These are phyloP conservation scores for Phymatocera aterrima DNA, from an alignment of 2,888 invertebrate genomes.

Conservation along the genomic window DNA sequence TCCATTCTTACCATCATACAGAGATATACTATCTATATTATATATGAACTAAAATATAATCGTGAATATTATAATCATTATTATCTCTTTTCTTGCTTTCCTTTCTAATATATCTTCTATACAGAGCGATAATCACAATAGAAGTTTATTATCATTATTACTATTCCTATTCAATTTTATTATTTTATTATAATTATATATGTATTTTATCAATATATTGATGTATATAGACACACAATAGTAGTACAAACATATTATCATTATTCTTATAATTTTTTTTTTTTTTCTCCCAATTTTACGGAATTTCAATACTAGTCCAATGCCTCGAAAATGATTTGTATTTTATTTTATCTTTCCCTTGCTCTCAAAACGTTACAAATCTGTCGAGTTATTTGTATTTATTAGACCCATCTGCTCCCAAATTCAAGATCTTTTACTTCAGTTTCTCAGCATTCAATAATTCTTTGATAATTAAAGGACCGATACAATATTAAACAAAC, in stretches of 20 bases:
- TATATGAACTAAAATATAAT: conserved; percentile 25
- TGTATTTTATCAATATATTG: conserved; percentile 57
- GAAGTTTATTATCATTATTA: conserved; percentile 56
- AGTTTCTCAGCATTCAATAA: neutral
- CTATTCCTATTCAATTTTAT: conserved; percentile 43
- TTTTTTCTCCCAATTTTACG: neutral
- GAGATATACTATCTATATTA: no score
- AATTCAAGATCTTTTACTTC: neutral
- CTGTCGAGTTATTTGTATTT: neutral
- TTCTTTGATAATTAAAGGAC: conserved; percentile 33
- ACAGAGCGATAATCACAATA: conserved; percentile 62
- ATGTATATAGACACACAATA: conserved; percentile 65
- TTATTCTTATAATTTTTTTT: neutral
- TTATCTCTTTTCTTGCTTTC: conserved; percentile 50
- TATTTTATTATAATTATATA: conserved; percentile 58
- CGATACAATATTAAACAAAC: conserved; percentile 33
- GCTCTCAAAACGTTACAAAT: no score
- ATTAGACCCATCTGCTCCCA: neutral
- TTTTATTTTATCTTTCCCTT: no score
- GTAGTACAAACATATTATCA: conserved; percentile 63
- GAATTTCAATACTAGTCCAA: neutral
- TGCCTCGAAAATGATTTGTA: neutral
- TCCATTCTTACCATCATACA: conserved; percentile 41
- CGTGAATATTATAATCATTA: conserved; percentile 38
- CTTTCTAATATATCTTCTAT: conserved; percentile 53